phyloP scores from a whole-genome alignment of 2,113 vertebrate genomes.

The Podarcis muralis region DNA sequence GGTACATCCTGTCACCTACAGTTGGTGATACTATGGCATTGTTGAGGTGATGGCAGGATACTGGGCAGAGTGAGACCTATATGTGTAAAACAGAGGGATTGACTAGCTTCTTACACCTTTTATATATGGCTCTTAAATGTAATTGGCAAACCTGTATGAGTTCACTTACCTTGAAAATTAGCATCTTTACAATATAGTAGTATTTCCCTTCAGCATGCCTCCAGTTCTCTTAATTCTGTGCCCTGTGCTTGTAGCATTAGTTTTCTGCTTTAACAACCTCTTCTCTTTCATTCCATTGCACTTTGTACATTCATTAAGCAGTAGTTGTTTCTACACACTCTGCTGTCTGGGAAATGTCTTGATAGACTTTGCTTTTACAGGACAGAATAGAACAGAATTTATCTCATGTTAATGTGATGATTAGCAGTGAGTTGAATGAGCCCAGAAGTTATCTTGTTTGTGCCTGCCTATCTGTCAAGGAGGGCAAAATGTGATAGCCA shows the following conservation, averaged over 20 bases:
- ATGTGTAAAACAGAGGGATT: not conserved
- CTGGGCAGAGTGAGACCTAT: too few species aligned
- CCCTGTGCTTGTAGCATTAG: not conserved
- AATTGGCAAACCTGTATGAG: not conserved
- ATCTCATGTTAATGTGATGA: conserved; percentile 37
- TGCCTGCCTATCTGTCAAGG: conserved; percentile 63
- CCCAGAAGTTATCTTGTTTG: conserved; percentile 38
- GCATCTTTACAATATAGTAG: too few species aligned
- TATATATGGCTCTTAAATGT: not conserved
- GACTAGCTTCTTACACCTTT: not conserved
- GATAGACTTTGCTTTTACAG: conserved; percentile 23
- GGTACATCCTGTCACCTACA: not conserved
- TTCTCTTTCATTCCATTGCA: not conserved
- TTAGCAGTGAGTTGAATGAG: conserved; percentile 61
- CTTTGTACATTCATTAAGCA: too few species aligned
- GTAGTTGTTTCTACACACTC: too few species aligned
- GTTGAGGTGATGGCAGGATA: not conserved
- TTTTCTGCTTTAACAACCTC: not conserved
- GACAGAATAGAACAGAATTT: conserved; percentile 51
- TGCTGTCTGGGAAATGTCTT: not conserved
- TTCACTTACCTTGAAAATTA: not conserved
- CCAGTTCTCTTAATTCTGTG: not conserved
- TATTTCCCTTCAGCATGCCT: not conserved
- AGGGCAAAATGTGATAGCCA: conserved; percentile 46
- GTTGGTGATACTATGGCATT: not conserved